Evolutionary conservation across 2,888 invertebrate species (phyloP).

Genomic region (Ichneumon xanthorius): DNA sequence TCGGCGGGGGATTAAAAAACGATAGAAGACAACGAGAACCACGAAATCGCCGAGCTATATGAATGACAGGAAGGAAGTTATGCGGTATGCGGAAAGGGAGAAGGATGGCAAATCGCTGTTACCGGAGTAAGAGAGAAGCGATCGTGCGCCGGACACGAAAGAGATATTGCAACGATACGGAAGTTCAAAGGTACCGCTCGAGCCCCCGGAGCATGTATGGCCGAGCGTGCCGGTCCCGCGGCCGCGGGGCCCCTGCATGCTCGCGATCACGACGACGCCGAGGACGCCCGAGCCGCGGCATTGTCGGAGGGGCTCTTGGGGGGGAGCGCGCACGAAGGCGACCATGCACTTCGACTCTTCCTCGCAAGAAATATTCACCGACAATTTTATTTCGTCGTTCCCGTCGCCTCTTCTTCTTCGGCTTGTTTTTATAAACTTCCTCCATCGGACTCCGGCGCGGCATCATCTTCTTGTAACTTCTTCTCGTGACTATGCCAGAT

Average conservation of each 20-base stretch:
- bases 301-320: slow-evolving; percentile 41
- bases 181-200: slow-evolving; percentile 72
- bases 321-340: slow-evolving; percentile 49
- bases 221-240: slow-evolving; percentile 56
- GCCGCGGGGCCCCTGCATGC: slow-evolving; percentile 38
- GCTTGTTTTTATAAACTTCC: slow-evolving; percentile 46
- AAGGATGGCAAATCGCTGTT: slow-evolving; percentile 1
- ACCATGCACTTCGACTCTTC: slow-evolving; percentile 38
- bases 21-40: background rate
- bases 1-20: too few relatives aligned
- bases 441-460: slow-evolving; percentile 10
- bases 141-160: slow-evolving; percentile 44
- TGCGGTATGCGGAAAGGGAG: slow-evolving; percentile 12
- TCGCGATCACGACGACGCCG: slow-evolving; percentile 55
- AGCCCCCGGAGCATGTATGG: slow-evolving; percentile 52
- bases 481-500: slow-evolving; percentile 63
- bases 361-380: slow-evolving; percentile 50
- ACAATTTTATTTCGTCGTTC: slow-evolving; percentile 68
- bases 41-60: slow-evolving; percentile 5
- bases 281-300: slow-evolving; percentile 34
- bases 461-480: slow-evolving; percentile 43
- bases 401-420: slow-evolving; percentile 53
- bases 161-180: slow-evolving; percentile 68
- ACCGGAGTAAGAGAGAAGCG: slow-evolving; percentile 28
- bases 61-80: slow-evolving; percentile 59